Evolutionary conservation across 2,113 vertebrate species (phyloP), one percentile per base, ranked within the genome.

Genomic region (Ptychochromis oligacanthus): DNA sequence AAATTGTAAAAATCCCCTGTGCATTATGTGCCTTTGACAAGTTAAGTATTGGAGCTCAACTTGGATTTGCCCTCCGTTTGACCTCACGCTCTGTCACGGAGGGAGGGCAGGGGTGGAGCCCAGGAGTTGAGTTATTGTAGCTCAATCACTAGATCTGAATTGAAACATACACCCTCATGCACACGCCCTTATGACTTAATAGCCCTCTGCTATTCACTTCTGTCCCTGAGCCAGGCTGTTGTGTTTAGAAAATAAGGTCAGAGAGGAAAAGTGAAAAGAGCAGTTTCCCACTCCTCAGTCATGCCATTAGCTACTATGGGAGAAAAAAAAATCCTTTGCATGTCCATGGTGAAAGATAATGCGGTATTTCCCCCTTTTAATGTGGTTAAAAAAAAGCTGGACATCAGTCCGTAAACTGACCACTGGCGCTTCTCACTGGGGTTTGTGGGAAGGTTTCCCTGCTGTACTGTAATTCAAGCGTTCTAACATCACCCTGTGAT

Each of bases 141-240:
- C 87, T 87, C 65, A 36, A 56, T 88, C 79, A 18, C 17, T 55
- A 13, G 87, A 84, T 75, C 80, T 81, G 75, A 81, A 83, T 49
- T 65, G 56, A 87, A 82, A 87, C 49, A 56, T 80, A 65, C 64
- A 24, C 91, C 86, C 79, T 77, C 70, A 52, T 61, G 79, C 70
- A 77, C 62, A 75, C 72, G 28, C 56, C 67, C 85, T 83, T 57
- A 87, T 81, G 89, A 91, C 89, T 92, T 92, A 92, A 93, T 90
- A 88, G 75, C 87, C 72, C 81, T 78, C 80, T 22, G 1, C 77
- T 62, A 91, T 92, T 93, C 86, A 58, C 79, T 84, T 80, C 43
- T 85, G 88, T 85, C 80, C 64, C 57, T 0, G 9, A 85, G 81
- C 85, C 85, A 83, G 60, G 74, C 85, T 10, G 57, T 38, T 77